Conservation (phyloP, 2,113 vertebrate genomes). For the Malurus alboscapulatus region DNA sequence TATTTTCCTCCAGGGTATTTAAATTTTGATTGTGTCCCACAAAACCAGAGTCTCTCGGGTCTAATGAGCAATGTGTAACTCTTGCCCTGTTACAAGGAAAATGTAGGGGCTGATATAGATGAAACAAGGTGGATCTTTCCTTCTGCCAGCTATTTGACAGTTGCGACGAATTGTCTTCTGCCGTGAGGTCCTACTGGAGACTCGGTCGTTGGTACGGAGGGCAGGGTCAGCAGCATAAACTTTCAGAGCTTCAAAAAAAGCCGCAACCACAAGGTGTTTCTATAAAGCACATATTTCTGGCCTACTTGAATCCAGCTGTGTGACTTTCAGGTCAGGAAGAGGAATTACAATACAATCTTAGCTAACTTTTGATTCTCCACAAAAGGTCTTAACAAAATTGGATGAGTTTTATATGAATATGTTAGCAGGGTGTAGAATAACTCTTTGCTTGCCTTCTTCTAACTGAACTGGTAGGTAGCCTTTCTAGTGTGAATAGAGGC, state of each 20-base stretch:
- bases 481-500: conserved; percentile 58
- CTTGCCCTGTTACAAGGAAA: neutral
- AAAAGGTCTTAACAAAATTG: conserved; percentile 66
- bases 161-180: conserved; percentile 29
- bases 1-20: conserved; percentile 6
- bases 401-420: conserved; percentile 59
- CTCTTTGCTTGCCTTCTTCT: conserved; percentile 53
- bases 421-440: conserved; percentile 64
- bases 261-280: conserved; percentile 29
- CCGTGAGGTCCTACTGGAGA: neutral
- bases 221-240: conserved; percentile 49
- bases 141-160: neutral
- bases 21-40: neutral
- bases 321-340: conserved; percentile 60
- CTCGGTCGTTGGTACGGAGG: neutral
- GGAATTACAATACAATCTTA: conserved; percentile 64
- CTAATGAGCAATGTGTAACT: neutral
- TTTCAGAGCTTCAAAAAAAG: conserved; percentile 38
- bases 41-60: neutral
- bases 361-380: conserved; percentile 63
- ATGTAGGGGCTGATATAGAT: neutral
- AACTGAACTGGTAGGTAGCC: conserved; percentile 57
- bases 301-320: conserved; percentile 65
- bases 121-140: conserved; percentile 20
- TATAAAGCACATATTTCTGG: conserved; percentile 52